These are phyloP conservation scores for Cybosia mesomella DNA, from an alignment of 2,888 invertebrate genomes.

Conservation along the genomic window DNA sequence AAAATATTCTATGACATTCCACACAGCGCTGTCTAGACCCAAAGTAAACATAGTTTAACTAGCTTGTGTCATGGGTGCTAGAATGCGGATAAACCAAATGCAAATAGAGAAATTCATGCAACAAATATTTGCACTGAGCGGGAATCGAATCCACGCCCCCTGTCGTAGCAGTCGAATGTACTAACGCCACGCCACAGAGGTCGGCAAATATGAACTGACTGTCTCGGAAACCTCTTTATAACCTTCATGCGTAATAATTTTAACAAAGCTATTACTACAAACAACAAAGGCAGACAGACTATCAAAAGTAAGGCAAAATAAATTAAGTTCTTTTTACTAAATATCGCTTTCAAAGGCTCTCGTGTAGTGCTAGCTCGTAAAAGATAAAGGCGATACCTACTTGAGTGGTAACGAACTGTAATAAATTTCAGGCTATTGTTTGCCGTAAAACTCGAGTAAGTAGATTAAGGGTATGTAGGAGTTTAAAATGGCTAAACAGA, in stretches of 20 bases:
- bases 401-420: constrained; percentile 22
- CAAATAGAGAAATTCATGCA: no score
- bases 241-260: not conserved
- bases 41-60: no score
- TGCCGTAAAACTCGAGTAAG: constrained; percentile 5
- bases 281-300: constrained; percentile 11
- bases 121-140: no score
- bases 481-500: not conserved
- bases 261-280: not conserved
- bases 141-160: no score
- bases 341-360: constrained; percentile 44
- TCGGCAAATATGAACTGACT: no score
- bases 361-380: constrained; percentile 27
- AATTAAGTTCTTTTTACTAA: constrained; percentile 28
- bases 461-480: constrained; percentile 4
- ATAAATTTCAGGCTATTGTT: constrained; percentile 35
- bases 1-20: no score
- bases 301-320: constrained; percentile 21
- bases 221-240: not conserved
- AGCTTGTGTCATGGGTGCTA: no score
- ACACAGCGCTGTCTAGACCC: no score
- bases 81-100: no score
- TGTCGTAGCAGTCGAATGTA: no score
- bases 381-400: constrained; percentile 34
- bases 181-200: no score